Conservation (phyloP, 1,140 invertebrate species). For the Dendroctonus ponderosae region DNA sequence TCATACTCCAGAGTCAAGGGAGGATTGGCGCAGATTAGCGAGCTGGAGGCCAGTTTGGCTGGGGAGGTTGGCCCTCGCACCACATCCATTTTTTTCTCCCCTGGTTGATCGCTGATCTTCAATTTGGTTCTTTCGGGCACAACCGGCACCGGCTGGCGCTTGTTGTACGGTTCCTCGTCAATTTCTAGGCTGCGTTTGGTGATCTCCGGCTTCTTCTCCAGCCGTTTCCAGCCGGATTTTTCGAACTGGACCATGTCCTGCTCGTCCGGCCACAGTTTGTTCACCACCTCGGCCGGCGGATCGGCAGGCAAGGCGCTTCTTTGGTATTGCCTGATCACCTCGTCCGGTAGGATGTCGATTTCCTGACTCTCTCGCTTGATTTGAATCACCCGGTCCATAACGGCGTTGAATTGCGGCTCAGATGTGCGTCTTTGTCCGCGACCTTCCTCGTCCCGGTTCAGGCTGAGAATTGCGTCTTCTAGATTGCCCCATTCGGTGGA, state of each 20-base stretch:
- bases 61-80: not conserved
- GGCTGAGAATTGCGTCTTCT: conserved; percentile 66
- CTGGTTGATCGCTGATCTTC: conserved; percentile 2
- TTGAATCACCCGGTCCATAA: conserved; percentile 48
- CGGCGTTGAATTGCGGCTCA: conserved; percentile 44
- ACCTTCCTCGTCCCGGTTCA: conserved; percentile 36
- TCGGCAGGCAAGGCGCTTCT: not conserved
- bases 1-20: conserved; percentile 15
- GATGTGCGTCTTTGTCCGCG: conserved; percentile 9
- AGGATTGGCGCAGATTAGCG: not conserved
- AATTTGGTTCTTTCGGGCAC: conserved; percentile 25
- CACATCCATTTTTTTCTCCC: not conserved
- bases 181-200: not conserved
- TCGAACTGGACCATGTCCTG: conserved; percentile 16
- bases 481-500: conserved; percentile 74
- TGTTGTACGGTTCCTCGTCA: conserved; percentile 3
- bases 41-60: not conserved
- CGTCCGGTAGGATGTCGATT: conserved; percentile 20
- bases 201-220: not conserved
- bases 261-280: conserved; percentile 28
- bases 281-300: not conserved
- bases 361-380: conserved; percentile 44
- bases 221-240: conserved; percentile 16
- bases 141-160: not conserved
- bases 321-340: conserved; percentile 11